Evolutionary conservation across 1,140 invertebrate species (phyloP), one percentile per base, ranked within the genome.

Genomic region (Harpegnathos saltator): DNA sequence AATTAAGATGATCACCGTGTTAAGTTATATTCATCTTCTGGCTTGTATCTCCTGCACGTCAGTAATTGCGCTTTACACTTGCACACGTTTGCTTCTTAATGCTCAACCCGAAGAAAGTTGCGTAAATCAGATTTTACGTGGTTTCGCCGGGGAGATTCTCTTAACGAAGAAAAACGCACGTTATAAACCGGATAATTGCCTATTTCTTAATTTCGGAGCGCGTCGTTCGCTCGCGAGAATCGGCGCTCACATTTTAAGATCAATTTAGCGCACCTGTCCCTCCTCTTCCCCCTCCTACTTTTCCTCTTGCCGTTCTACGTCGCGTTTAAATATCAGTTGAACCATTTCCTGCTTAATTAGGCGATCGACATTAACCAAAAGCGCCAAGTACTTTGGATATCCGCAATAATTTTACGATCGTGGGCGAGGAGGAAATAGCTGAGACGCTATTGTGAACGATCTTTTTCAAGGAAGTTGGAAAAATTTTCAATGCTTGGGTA

Each of bases 151-250:
- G 48, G n/a, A n/a, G n/a, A n/a, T 73, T 73, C 0, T 61, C 59
- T 59, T n/a, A 44, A 22, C 15, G 19, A n/a, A 44, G n/a, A 54
- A 71, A 59, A 59, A 38, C 9, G 33, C 22, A 12, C 19, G 7
- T 44, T 73, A 61, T 26, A 73, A n/a, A 12, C 38, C 19, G 33
- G 24, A 44, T 73, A 73, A 73, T 61, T 73, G n/a, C 19, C 15
- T 59, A 61, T 22, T 59, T 59, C 15, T 72, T 9, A 59, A 14
- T 15, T 72, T 29, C 44, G 29, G 15, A 22, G n/a, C n/a, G 14
- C 19, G 38, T 38, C 22, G 11, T 22, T 73, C 29, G 11, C 26
- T n/a, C n/a, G n/a, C n/a, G n/a, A n/a, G 9, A 73, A 73, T 59
- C 22, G 38, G 24, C 24, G 5, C 0, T 59, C 1, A 59, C 22